These are phyloP conservation scores for Seriola rivoliana DNA, from an alignment of 2,113 vertebrate species.

Conservation along the genomic window DNA sequence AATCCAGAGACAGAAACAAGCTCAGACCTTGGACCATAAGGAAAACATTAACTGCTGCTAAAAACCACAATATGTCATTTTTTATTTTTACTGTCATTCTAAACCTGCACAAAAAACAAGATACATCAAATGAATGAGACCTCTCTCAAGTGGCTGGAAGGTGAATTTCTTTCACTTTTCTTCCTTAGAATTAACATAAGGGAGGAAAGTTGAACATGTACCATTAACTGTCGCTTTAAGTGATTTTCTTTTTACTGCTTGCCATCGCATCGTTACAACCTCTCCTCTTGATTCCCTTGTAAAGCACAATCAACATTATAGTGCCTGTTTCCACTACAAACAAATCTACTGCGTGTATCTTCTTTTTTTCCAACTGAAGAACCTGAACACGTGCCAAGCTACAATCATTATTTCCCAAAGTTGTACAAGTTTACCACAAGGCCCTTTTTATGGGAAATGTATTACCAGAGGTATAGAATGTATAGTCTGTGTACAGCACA, in stretches of 20 bases:
- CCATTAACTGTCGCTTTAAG: not conserved
- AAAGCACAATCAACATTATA: slow-evolving; percentile 72
- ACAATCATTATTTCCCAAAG: slow-evolving; percentile 52
- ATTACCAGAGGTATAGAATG: slow-evolving; percentile 29
- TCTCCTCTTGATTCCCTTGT: not conserved
- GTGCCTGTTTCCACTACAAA: slow-evolving; percentile 64
- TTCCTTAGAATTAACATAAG: not conserved
- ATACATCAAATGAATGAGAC: not conserved
- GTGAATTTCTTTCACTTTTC: slow-evolving; percentile 2
- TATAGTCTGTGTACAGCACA: slow-evolving; percentile 58
- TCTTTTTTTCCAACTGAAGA: not conserved
- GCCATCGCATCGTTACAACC: not conserved
- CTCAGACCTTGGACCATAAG: not conserved
- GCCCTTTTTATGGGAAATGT: slow-evolving; percentile 18
- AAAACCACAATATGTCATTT: not conserved
- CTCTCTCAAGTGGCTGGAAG: not conserved
- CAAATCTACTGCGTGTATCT: slow-evolving; percentile 9
- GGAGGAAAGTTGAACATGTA: not conserved
- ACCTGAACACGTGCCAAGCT: slow-evolving; percentile 32
- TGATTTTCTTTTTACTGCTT: not conserved
- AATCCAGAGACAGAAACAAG: not conserved
- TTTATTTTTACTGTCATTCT: not conserved
- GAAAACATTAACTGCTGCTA: slow-evolving; percentile 5
- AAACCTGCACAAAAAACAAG: not conserved
- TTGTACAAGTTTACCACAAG: slow-evolving; percentile 38